Evolutionary conservation across 2,797 vertebrate genomes (phyloP).

Genomic region (Crocidura indochinensis): DNA sequence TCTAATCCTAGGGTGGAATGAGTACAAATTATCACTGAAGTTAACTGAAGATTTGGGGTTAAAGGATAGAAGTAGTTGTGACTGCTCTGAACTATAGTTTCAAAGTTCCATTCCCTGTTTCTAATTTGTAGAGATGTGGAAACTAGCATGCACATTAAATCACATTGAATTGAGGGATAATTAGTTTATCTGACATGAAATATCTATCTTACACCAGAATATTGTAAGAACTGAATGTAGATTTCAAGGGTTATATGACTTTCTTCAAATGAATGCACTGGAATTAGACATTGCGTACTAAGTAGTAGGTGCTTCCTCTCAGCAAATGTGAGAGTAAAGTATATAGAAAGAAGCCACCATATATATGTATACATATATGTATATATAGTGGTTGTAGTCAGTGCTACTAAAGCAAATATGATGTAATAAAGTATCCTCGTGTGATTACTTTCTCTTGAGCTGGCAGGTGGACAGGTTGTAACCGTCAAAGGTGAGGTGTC

Average conservation of each 20-base stretch:
- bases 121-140: not conserved
- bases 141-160: not conserved
- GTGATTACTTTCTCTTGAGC: not conserved
- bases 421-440: not conserved
- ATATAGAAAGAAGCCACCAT: too few relatives aligned
- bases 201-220: not conserved
- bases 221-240: not conserved
- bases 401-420: not conserved
- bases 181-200: not conserved
- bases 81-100: not conserved
- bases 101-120: not conserved
- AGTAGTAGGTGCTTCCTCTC: not conserved
- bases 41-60: not conserved
- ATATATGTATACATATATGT: too few relatives aligned
- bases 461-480: not conserved
- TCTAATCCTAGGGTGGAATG: not conserved
- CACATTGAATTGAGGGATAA: too few relatives aligned
- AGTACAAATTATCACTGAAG: not conserved
- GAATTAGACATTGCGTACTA: not conserved
- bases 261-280: not conserved
- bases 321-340: not conserved
- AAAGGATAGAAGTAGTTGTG: not conserved
- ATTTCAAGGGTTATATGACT: not conserved
- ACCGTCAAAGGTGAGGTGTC: not conserved
- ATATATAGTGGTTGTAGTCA: rapidly evolving